Evolutionary conservation across 2,888 invertebrate species (phyloP).

Genomic region (Tenthredo amoena): DNA sequence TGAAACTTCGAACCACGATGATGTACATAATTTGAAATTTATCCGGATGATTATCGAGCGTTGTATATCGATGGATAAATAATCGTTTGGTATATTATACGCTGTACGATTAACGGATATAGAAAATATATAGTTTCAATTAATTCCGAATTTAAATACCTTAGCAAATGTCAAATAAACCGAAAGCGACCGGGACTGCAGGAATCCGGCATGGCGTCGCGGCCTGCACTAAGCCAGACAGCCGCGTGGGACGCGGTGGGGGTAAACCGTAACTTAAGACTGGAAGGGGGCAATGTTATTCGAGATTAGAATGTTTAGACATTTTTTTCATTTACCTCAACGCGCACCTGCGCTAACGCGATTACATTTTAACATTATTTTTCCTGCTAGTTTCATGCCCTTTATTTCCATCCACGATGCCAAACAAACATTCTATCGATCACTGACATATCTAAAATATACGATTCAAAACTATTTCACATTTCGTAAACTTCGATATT

Average conservation of each 20-base stretch:
- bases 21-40: not conserved
- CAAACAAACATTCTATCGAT: too few species aligned
- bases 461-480: too few species aligned
- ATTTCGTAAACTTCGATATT: too few species aligned
- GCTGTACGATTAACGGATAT: not conserved
- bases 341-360: not conserved
- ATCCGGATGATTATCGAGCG: not conserved
- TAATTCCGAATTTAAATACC: constrained; percentile 1
- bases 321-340: not conserved
- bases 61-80: not conserved
- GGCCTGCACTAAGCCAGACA: constrained; percentile 60
- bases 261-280: constrained; percentile 31
- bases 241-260: constrained; percentile 53
- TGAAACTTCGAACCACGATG: not conserved
- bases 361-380: not conserved
- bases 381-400: not conserved
- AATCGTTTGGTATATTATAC: not conserved
- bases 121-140: not conserved
- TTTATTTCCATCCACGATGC: too few species aligned
- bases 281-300: constrained; percentile 44
- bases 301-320: constrained; percentile 50
- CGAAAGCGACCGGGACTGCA: constrained; percentile 54
- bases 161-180: constrained; percentile 43
- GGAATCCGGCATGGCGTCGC: constrained; percentile 62
- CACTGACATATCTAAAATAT: too few species aligned